Evolutionary conservation across 2,888 invertebrate species (phyloP), one percentile per base, ranked within the genome.

Genomic region (Amorpha juglandis): DNA sequence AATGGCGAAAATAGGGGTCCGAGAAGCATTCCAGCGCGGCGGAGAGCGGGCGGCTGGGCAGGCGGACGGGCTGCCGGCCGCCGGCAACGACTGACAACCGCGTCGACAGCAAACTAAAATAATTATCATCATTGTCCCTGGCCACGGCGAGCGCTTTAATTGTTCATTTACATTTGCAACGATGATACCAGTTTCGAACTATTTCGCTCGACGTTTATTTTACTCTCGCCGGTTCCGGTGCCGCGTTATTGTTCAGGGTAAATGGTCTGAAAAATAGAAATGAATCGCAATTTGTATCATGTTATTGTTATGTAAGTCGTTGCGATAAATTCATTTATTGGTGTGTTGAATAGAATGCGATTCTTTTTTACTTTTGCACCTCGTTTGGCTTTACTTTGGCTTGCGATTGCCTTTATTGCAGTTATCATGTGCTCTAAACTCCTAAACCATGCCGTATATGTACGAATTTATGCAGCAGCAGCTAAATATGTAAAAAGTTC

Each of bases 131-230:
- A 92, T 92, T 92, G 92, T 91, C 88, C 87, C 88, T 84, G 89
- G 90, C 88, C 89, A 87, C 89, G 88, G 89, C 88, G 87, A 88
- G 88, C 89, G 88, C 84, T 93, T 92, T 92, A 93, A 93, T 92
- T 93, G 93, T 93, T 92, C 92, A 93, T 93, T 92, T 92, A 92
- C 91, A 93, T 92, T 92, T 91, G 90, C 91, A 90, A 87, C 92
- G 87, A 92, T 92, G 91, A 92, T 91, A 91, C 91, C 91, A 89
- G 90, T 90, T 91, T 84, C 81, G 88, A 93, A 92, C 93, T 92
- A 92, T 93, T 92, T 87, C 85, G 84, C 79, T 77, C 83, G 84
- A 79, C 88, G 87, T 91, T 90, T 89, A 91, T 92, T 91, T 91
- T 84, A 88, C 86, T 87, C 88, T 80, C 84, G 81, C 83, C 83